Base-by-base conservation (phyloP, 2,888 invertebrate genomes). In the Perithous albicinctus region DNA sequence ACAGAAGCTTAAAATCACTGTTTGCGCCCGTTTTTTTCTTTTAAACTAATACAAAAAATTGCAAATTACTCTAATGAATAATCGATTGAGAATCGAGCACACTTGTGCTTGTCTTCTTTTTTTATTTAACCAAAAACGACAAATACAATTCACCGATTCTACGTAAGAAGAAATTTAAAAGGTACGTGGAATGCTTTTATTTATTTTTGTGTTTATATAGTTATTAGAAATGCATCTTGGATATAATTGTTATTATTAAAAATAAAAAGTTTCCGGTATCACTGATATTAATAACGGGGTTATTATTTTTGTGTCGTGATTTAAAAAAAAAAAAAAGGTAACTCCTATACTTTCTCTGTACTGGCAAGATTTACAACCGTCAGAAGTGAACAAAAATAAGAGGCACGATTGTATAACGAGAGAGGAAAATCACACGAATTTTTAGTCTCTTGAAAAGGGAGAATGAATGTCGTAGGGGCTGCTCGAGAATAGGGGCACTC, bases 401-500 rank as follows among this genome's bases (percentile, higher is more conserved):
- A 26, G 26, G 51, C 23, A 26, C 4, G 12, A 20, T 54, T 51
- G 18, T 32, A 20, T 48, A 4, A 2, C 15, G 26, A 15, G 12
- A 61, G 29, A 18, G 43, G 20, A 18, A 48, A 51, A 48, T 59
- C 46, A 32, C 56, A 32, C 59, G 59, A 59, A 8, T 48, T 66
- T 70, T 29, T 64, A 12, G 54, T 59, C 8, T 61, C 32, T 12
- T 10, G 10, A 10, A 10, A 35, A 18, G 8, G 51, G 8, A 43
- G 23, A 51, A 66, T 1, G 75, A 43, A 61, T 46, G 7, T 78
- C 70, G 54, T 78, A 70, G 41, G 70, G 76, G 76, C 51, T 64
- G 63, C 29, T 64, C 59, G 43, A 73, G 80, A 66, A 77, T 80
- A 61, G 75, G 75, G 69, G 76, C 64, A 26, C 75, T 12, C 46